phyloP scores from a whole-genome alignment of 1,140 invertebrate genomes.

The Orius insidiosus region DNA sequence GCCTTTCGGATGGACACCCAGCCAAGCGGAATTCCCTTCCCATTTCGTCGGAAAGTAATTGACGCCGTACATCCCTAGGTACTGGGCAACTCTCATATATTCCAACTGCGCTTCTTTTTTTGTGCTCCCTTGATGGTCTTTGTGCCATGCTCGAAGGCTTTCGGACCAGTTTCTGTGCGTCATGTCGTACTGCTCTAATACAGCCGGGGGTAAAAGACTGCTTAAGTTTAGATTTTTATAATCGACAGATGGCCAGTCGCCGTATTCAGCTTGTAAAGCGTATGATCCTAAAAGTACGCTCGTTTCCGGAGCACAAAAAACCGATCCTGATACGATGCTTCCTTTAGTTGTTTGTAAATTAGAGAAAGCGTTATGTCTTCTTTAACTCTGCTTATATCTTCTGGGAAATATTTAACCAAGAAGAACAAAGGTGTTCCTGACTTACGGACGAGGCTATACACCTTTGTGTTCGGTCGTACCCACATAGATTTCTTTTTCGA shows the following conservation, averaged over 20 bases:
- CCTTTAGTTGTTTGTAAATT: constrained; percentile 24
- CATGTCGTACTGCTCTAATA: constrained; percentile 23
- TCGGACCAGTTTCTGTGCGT: constrained; percentile 22
- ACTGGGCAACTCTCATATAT: constrained; percentile 55
- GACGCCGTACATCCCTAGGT: constrained; percentile 68
- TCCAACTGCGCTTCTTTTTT: constrained; percentile 62
- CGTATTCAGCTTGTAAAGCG: constrained; percentile 23
- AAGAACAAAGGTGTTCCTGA: constrained; percentile 21
- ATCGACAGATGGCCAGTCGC: constrained; percentile 22
- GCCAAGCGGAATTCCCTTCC: constrained; percentile 50
- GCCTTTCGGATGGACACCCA: constrained; percentile 63
- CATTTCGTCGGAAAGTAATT: constrained; percentile 64
- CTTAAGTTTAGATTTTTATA: constrained; percentile 7
- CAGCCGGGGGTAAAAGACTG: neutral
- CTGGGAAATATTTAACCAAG: constrained; percentile 26
- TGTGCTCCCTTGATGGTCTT: constrained; percentile 24
- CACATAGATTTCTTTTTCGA: constrained; percentile 22
- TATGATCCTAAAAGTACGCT: constrained; percentile 25
- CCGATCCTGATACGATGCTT: constrained; percentile 22
- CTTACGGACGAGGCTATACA: constrained; percentile 14
- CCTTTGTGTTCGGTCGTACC: constrained; percentile 26
- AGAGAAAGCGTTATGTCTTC: constrained; percentile 24
- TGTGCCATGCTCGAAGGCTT: constrained; percentile 24
- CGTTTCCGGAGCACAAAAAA: constrained; percentile 26
- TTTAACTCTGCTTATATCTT: constrained; percentile 24